Conservation (phyloP, 2,113 vertebrate species). For the Sinocyclocheilus anshuiensis region DNA sequence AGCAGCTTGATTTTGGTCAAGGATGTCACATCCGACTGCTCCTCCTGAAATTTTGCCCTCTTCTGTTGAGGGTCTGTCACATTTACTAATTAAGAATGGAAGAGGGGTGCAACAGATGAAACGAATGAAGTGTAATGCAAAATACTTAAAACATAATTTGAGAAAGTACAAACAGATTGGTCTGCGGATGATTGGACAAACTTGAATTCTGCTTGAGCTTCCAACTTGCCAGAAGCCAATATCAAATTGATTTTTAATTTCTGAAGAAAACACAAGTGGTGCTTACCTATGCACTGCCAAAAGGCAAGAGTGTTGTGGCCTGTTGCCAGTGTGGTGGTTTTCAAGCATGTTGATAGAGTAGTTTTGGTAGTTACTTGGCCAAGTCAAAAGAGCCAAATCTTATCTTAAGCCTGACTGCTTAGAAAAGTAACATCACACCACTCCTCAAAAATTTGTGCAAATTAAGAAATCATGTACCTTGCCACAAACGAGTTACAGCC, state of each 20-base stretch:
- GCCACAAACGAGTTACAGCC: not conserved
- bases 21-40: not conserved
- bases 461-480: not conserved
- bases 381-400: not conserved
- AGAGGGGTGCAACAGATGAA: not conserved
- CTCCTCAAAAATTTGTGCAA: not conserved
- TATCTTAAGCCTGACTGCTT: not conserved
- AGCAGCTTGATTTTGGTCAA: not conserved
- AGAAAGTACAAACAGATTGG: not conserved
- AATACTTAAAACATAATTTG: not conserved
- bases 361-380: not conserved
- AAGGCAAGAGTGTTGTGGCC: not conserved
- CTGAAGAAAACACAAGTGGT: not conserved
- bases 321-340: not conserved
- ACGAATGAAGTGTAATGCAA: not conserved
- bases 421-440: not conserved
- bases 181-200: not conserved
- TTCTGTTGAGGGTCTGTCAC: not conserved
- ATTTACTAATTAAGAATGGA: not conserved
- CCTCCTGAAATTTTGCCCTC: not conserved
- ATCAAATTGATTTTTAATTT: not conserved
- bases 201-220: not conserved
- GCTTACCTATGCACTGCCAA: not conserved
- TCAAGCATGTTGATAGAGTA: not conserved
- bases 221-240: not conserved